Base-by-base conservation (phyloP, 2,888 invertebrate genomes). In the Xestia sexstrigata region DNA sequence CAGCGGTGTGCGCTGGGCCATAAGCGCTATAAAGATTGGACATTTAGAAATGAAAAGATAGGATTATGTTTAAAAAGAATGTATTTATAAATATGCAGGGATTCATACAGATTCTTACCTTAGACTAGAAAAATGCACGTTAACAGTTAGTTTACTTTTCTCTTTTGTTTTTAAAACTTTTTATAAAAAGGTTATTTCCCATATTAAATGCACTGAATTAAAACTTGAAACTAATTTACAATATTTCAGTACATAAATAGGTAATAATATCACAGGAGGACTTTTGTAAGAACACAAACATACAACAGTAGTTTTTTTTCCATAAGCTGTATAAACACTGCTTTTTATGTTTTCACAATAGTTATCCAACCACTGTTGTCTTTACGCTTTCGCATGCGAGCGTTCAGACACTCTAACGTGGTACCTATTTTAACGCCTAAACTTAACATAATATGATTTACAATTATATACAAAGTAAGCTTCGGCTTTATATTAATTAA, bases 41-140 rank as follows among this genome's bases (percentile, higher is more conserved):
- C 76, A 78, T 70, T 47, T 39, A 9, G 3, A 78, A 84, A 76
- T 70, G 58, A 84, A 75, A 66, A 70, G 35, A 73, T 70, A 13
- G 23, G 52, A 67, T 60, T 45, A 58, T 45, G 70, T 55, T 73
- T 81, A n/a, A 69, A 74, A 74, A 82, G 0, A 78, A 74, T 85
- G 78, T 82, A 84, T 88, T 86, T 81, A 89, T 90, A 89, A 88
- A 89, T 87, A 89, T 87, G 71, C 71, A 84, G 83, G 78, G 71
- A 80, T 83, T 85, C 77, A 82, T 85, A 89, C 87, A 90, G 90
- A 91, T 90, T 91, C 90, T 85, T 84, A 85, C 67, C 73, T 86
- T 87, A 90, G 90, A 91, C 90, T 91, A 91, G 90, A 91, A 87
- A 88, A 86, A 83, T 82, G 79, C 75, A 79, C 60, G 60, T 75